Evolutionary conservation across 2,113 vertebrate species (phyloP).

Genomic region (Misgurnus mizolepis): DNA sequence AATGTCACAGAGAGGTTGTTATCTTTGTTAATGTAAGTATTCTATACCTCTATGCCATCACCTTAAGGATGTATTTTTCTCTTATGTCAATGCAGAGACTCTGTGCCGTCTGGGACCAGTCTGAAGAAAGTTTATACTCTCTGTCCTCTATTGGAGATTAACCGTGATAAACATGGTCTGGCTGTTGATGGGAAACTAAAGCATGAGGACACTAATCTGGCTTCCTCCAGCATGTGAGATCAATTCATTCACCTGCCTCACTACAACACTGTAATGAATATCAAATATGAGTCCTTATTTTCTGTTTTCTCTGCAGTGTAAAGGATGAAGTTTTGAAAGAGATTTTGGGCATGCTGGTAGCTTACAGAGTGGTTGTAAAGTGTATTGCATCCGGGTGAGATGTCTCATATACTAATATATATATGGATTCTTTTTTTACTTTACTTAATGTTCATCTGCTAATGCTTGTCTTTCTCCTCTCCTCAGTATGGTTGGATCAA

Average conservation of each 20-base stretch:
- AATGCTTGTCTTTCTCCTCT: not conserved
- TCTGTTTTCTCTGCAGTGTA: constrained; percentile 71
- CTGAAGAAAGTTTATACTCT: constrained; percentile 81
- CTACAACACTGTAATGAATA: not conserved
- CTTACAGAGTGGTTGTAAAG: constrained; percentile 87
- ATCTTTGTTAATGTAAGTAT: not conserved
- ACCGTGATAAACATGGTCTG: constrained; percentile 81
- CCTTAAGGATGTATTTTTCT: not conserved
- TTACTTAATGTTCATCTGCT: not conserved
- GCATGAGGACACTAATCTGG: constrained; percentile 91
- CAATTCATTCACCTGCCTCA: not conserved
- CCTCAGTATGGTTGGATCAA: constrained; percentile 53
- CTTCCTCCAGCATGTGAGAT: constrained; percentile 74
- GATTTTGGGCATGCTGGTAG: constrained; percentile 89
- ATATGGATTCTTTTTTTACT: not conserved
- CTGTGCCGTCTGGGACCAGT: constrained; percentile 76
- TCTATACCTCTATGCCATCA: not conserved
- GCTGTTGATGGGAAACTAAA: constrained; percentile 91
- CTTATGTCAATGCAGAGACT: constrained; percentile 72
- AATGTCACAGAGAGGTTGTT: not conserved
- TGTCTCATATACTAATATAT: not conserved
- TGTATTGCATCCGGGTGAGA: constrained; percentile 87
- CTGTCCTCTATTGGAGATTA: constrained; percentile 81
- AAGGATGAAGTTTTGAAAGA: constrained; percentile 88
- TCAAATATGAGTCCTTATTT: not conserved